phyloP scores from a whole-genome alignment of 2,797 vertebrate species.

The Dicrostonyx torquatus region DNA sequence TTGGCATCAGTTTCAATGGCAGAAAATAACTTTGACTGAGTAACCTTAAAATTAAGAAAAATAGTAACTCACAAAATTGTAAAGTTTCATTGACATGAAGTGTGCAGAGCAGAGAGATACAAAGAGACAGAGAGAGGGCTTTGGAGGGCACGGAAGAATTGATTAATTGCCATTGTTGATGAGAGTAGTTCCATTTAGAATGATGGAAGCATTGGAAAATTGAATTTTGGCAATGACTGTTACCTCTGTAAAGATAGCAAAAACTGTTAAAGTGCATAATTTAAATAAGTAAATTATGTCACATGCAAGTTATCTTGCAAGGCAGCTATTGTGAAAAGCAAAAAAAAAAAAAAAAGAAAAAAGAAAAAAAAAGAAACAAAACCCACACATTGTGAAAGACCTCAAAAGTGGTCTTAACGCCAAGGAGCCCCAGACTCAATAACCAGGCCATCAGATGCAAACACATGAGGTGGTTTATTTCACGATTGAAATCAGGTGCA shows the following conservation, averaged over 20 bases:
- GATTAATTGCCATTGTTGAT: neutral
- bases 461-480: no score
- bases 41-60: conserved; percentile 19
- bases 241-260: neutral
- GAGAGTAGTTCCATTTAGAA: neutral
- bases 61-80: neutral
- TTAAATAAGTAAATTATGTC: neutral
- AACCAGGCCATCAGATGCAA: no score
- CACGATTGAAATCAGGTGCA: no score
- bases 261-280: neutral
- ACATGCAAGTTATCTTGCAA: neutral
- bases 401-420: no score
- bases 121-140: neutral
- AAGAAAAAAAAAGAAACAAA: neutral
- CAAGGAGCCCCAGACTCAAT: no score
- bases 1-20: neutral
- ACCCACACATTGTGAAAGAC: neutral
- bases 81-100: neutral
- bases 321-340: neutral
- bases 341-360: neutral
- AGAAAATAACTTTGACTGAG: neutral
- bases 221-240: neutral
- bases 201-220: conserved; percentile 8
- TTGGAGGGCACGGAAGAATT: neutral
- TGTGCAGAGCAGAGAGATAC: neutral